Percentiles rank a stretch among this genome's conserved stretches.
phyloP scores from a whole-genome alignment of 2,888 invertebrate genomes.

The Ormia ochracea region DNA sequence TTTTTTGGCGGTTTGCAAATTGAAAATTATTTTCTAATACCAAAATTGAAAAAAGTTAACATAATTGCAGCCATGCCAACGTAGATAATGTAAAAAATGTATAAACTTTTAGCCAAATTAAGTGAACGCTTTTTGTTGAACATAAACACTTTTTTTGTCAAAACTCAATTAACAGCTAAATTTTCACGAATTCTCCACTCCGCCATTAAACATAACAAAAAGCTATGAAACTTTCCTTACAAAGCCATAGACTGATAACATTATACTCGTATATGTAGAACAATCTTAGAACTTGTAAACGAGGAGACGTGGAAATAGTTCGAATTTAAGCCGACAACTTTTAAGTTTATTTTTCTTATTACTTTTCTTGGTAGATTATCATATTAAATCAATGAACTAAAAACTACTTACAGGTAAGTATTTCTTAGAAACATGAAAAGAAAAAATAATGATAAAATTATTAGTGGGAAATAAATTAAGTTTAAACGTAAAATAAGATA shows the following conservation, averaged over 20 bases:
- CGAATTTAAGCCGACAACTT: slow-evolving; percentile 40
- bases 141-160: background rate
- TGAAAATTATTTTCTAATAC: slow-evolving; percentile 39
- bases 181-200: slow-evolving; percentile 25
- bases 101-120: slow-evolving; percentile 60
- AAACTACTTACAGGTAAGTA: slow-evolving; percentile 35
- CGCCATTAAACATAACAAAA: background rate
- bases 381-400: slow-evolving; percentile 58
- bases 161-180: slow-evolving; percentile 56
- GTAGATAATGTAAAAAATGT: slow-evolving; percentile 17
- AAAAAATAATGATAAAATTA: background rate
- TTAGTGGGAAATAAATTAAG: slow-evolving; percentile 52
- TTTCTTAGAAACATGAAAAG: background rate
- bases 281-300: slow-evolving; percentile 39
- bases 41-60: background rate
- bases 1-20: slow-evolving; percentile 46
- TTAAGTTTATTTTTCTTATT: background rate
- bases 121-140: slow-evolving; percentile 47
- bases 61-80: background rate
- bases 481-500: slow-evolving; percentile 12
- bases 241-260: slow-evolving; percentile 36
- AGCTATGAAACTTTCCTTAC: slow-evolving; percentile 1
- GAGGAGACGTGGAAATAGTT: slow-evolving; percentile 29
- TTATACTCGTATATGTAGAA: too few species aligned
- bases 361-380: slow-evolving; percentile 46